These are phyloP conservation scores for Chionomys nivalis DNA, from an alignment of 2,113 vertebrate genomes.

Conservation along the genomic window DNA sequence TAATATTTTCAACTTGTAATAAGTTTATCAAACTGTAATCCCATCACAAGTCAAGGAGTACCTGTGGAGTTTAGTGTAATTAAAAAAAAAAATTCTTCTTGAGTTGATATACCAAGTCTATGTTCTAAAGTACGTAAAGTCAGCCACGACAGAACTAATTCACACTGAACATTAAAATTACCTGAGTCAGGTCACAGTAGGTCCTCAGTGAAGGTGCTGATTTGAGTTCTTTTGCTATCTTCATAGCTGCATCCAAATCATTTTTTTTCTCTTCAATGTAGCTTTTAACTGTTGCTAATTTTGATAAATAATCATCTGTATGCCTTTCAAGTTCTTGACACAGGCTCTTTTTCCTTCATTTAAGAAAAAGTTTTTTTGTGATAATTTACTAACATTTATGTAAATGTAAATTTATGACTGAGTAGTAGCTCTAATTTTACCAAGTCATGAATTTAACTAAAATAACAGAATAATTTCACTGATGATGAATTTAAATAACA, in stretches of 20 bases:
- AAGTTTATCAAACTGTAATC: not conserved
- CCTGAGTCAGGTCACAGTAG: constrained; percentile 84
- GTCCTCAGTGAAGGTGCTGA: constrained; percentile 82
- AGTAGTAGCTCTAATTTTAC: not conserved
- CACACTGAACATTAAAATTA: constrained; percentile 72
- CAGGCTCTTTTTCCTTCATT: constrained; percentile 86
- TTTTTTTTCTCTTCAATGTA: constrained; percentile 85
- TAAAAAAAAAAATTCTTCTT: not conserved
- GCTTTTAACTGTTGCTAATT: constrained; percentile 77
- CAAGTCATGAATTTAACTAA: not conserved
- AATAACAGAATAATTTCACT: not conserved
- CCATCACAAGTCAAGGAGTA: not conserved
- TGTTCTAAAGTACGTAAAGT: constrained; percentile 17
- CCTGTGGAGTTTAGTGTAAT: constrained; percentile 16
- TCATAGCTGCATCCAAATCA: constrained; percentile 86
- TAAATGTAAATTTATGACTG: constrained; percentile 40
- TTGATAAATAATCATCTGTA: constrained; percentile 79
- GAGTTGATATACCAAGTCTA: not conserved
- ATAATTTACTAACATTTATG: constrained; percentile 54
- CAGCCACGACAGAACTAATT: constrained; percentile 27
- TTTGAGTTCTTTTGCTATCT: constrained; percentile 87
- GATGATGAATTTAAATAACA: constrained; percentile 19
- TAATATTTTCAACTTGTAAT: not conserved
- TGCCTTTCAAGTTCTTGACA: constrained; percentile 82
- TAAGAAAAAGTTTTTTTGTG: constrained; percentile 69